phyloP scores from a whole-genome alignment of 92 coral and sea anemone genomes.

The Epizoanthus fatuus region DNA sequence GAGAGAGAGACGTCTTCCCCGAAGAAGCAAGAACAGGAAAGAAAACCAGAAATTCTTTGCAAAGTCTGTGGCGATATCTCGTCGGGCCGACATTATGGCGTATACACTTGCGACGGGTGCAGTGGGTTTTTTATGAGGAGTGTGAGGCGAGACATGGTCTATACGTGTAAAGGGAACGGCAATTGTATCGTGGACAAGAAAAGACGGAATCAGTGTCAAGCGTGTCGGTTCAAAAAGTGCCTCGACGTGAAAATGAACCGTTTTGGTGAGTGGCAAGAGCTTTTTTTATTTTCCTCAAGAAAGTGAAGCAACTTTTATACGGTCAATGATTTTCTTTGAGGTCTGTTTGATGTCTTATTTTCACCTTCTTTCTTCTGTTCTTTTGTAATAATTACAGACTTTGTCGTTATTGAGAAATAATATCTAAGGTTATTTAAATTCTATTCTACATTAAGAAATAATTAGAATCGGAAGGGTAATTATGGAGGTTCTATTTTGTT shows the following conservation, averaged over 20 bases:
- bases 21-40: constrained; percentile 71
- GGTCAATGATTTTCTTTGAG: background rate
- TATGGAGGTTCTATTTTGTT: constrained; percentile 21
- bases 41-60: constrained; percentile 94
- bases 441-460: constrained; percentile 38
- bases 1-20: constrained; percentile 88
- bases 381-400: constrained; percentile 41
- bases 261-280: constrained; percentile 83
- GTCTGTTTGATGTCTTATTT: constrained; percentile 15
- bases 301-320: background rate
- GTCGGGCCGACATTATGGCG: constrained; percentile 97
- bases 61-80: constrained; percentile 99
- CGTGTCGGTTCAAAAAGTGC: constrained; percentile 98
- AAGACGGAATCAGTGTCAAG: constrained; percentile 96
- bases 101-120: constrained; percentile 97
- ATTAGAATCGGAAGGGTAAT: constrained; percentile 38
- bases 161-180: constrained; percentile 98
- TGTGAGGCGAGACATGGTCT: constrained; percentile 97
- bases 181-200: constrained; percentile 96
- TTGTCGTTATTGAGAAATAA: constrained; percentile 28
- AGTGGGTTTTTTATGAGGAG: constrained; percentile 99
- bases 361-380: constrained; percentile 33
- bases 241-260: constrained; percentile 98
- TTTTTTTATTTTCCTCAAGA: background rate
- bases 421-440: constrained; percentile 40